phyloP scores from a whole-genome alignment of 2,113 vertebrate species.

The Cochlearius cochlearius region DNA sequence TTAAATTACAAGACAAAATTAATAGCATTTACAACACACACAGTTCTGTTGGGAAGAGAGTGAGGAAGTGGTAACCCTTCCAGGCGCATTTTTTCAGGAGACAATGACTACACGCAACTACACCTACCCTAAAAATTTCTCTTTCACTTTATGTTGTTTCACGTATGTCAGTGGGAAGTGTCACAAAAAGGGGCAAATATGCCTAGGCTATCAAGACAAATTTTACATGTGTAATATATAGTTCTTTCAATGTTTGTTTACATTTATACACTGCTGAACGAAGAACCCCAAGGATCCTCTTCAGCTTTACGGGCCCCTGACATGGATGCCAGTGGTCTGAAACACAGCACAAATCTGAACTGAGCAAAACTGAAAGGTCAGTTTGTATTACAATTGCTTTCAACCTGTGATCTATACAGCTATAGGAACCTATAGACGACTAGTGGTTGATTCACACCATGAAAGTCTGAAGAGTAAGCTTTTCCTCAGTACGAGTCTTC shows the following conservation, averaged over 20 bases:
- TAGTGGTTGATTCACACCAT: background rate
- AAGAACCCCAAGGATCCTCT: background rate
- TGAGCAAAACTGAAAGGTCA: background rate
- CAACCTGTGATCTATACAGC: background rate
- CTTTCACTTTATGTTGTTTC: background rate
- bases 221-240: background rate
- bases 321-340: background rate
- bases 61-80: background rate
- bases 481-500: background rate
- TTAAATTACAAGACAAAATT: background rate
- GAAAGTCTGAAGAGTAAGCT: background rate
- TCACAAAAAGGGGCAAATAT: background rate
- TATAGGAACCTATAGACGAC: background rate
- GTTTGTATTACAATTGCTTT: background rate
- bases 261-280: background rate
- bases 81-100: background rate
- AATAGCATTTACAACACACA: background rate
- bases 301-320: background rate
- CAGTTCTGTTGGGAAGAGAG: background rate
- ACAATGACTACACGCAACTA: background rate
- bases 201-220: background rate
- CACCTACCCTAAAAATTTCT: background rate
- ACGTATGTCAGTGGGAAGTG: background rate
- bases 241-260: background rate
- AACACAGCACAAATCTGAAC: background rate